Percentiles rank a stretch among this genome's conserved stretches.
These are phyloP conservation scores for Salminus brasiliensis DNA, from an alignment of 2,113 vertebrate species.

Conservation along the genomic window DNA sequence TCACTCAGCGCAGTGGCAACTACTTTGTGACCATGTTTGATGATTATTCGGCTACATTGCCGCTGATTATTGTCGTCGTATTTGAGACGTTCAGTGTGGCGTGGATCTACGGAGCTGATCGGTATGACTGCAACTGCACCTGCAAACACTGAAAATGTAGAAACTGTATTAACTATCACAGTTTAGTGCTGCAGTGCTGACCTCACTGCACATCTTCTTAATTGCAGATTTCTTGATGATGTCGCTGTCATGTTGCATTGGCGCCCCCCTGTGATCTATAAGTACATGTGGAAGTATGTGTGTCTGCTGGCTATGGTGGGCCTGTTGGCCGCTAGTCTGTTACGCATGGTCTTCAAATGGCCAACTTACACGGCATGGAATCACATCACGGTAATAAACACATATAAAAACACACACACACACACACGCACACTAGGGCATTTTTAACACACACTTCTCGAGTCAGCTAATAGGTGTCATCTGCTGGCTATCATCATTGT, in stretches of 20 bases:
- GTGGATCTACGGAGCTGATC: conserved; percentile 96
- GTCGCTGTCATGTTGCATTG: conserved; percentile 95
- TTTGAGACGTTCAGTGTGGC: conserved; percentile 93
- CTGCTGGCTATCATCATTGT: too few relatives aligned
- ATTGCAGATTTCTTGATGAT: conserved; percentile 91
- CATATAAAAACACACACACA: not conserved
- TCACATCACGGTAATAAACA: conserved; percentile 78
- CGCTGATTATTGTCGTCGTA: conserved; percentile 90
- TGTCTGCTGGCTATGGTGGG: conserved; percentile 89
- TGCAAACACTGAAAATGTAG: not conserved
- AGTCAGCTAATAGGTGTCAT: too few relatives aligned
- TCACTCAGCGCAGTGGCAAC: conserved; percentile 97
- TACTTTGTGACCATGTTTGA: conserved; percentile 99
- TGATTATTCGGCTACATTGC: conserved; percentile 95
- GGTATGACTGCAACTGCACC: conserved; percentile 74
- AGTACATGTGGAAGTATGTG: conserved; percentile 97
- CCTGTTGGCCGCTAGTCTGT: conserved; percentile 88
- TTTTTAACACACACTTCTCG: too few relatives aligned
- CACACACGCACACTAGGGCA: not conserved
- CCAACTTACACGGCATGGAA: conserved; percentile 96
- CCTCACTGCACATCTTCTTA: not conserved
- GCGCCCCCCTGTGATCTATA: conserved; percentile 89
- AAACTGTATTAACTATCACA: too few relatives aligned
- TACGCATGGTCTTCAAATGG: conserved; percentile 88
- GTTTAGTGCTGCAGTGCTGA: too few relatives aligned